Conservation (phyloP, 2,113 vertebrate species). For the Hucho hucho region DNA sequence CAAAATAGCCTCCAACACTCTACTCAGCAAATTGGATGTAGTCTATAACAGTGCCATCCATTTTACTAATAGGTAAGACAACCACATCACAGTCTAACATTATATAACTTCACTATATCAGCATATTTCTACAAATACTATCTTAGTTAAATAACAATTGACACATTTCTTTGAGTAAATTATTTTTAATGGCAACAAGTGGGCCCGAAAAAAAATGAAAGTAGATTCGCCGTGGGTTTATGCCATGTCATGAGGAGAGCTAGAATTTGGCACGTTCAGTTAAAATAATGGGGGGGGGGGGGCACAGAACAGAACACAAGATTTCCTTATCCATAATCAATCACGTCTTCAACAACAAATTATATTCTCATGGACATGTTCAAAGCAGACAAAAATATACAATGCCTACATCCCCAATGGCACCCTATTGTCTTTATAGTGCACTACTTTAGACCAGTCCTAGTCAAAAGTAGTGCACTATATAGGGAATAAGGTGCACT, state of each 20-base stretch:
- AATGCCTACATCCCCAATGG: background rate
- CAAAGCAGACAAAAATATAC: conserved; percentile 20
- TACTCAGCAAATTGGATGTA: no score
- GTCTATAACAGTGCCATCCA: no score
- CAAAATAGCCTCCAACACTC: no score
- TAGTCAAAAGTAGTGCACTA: no score
- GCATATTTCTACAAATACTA: background rate
- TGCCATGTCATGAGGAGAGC: conserved; percentile 16
- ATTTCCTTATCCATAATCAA: conserved; percentile 24
- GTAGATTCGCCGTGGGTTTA: conserved; percentile 19
- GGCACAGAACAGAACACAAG: background rate
- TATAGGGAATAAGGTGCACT: no score
- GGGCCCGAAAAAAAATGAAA: conserved; percentile 9
- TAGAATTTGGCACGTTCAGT: conserved; percentile 51
- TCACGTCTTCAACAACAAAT: conserved; percentile 51
- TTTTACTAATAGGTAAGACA: no score
- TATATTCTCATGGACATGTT: conserved; percentile 19
- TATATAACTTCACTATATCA: background rate
- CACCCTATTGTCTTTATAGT: no score
- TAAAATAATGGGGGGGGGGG: background rate
- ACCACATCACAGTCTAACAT: background rate
- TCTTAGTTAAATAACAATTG: background rate
- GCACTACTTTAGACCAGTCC: no score
- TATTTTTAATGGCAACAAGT: conserved; percentile 39
- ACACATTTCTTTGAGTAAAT: conserved; percentile 31